Base-by-base conservation (phyloP, 2,888 invertebrate genomes). In the Phaonia tiefii region DNA sequence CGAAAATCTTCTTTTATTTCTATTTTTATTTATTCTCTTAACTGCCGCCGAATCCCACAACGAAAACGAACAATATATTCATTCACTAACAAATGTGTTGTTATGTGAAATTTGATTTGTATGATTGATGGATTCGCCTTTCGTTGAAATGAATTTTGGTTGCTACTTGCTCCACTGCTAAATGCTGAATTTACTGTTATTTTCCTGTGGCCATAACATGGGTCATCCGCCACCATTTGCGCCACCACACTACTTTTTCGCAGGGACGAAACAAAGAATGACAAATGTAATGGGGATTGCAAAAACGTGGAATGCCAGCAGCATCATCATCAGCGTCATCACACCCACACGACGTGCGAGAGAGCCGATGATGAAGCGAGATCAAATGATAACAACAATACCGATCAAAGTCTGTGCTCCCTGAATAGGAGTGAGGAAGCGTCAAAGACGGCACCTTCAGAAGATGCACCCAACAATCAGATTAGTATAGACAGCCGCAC, bases 401-500 rank as follows among this genome's bases (percentile, higher is more conserved):
- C 83, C 79, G 83, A 84, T 10, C 84, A 77, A 20, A 85, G 71
- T 75, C 79, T 25, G 7, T 80, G 80, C 39, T 80, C 76, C 11
- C 70, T 77, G 39, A 77, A 17, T 66, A 72, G 51, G 63, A 51
- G 17, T 49, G 54, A 56, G 39, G 70, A 75, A 25, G 7, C 51
- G 20, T 15, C 54, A 51, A 78, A 75, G 80, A 67, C 60, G 85
- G 70, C 49, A 70, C 20, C 85, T 85, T 84, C 39, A n/a, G 84
- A 82, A 65, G 67, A 82, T 37, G 80, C 84, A 31, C 82, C 86
- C 1, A 86, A 87, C 86, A 89, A 88, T 88, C 89, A 88, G 81
- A 80, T 75, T 8, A 87, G 86, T 77, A 89, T 89, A 85, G 89
- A 88, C 73, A 85, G 89, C 42, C 91, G 92, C 86, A 92, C 91